Evolutionary conservation across 2,113 vertebrate species (phyloP).

Genomic region (Abramis brama): DNA sequence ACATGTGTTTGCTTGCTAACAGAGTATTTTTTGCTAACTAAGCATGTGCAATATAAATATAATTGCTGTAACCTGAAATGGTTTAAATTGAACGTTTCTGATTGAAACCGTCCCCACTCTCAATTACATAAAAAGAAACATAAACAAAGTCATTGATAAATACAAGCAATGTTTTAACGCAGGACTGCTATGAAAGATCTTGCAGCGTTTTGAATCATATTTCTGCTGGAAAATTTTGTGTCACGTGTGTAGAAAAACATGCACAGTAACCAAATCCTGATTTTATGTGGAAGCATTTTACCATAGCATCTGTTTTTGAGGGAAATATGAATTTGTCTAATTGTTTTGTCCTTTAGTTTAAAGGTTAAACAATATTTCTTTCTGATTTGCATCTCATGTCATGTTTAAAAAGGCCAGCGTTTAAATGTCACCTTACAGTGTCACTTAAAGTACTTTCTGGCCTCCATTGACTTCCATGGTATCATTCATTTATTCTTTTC

Average conservation of each 20-base stretch:
- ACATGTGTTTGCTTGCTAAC: too few species aligned
- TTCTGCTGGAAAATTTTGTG: neutral
- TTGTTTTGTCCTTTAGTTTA: neutral
- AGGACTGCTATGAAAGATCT: neutral
- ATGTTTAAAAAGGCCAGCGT: neutral
- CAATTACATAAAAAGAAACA: neutral
- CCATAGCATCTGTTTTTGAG: neutral
- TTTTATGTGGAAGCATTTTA: neutral
- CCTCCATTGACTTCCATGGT: too few species aligned
- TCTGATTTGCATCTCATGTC: neutral
- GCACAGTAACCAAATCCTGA: neutral
- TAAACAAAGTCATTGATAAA: neutral
- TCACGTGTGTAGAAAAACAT: neutral
- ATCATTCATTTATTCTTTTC: too few species aligned
- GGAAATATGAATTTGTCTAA: constrained; percentile 11
- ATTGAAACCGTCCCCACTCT: too few species aligned
- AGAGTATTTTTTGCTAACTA: too few species aligned
- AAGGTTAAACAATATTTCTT: neutral
- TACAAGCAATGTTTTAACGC: neutral
- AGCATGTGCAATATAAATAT: too few species aligned
- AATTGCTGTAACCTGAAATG: too few species aligned
- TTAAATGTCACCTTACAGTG: neutral
- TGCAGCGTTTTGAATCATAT: neutral
- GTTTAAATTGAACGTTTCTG: too few species aligned
- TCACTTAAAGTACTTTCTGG: neutral